Base-by-base conservation (phyloP, 2,888 invertebrate species). In the Electrophaes corylata region DNA sequence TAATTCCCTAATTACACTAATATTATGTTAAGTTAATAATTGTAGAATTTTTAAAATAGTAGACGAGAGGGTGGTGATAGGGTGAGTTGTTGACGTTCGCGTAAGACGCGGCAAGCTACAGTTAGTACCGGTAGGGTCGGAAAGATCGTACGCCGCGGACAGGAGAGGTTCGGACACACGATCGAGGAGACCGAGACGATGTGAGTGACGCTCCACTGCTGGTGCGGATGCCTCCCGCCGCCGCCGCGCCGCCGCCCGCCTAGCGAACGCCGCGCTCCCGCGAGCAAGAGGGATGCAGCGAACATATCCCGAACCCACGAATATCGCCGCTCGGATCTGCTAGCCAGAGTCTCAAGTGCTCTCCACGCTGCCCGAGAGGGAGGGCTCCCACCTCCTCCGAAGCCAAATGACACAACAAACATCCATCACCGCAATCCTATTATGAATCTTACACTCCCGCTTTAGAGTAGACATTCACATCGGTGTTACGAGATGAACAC, bases 261-360 rank as follows among this genome's bases (percentile, higher is more conserved):
- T 79, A 40, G 83, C 81, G 79, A 78, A 72, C 76, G 72, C 73
- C 76, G 80, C 81, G 73, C 76, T 68, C 72, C 75, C 76, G 79
- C 71, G 88, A 84, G 88, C 83, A 87, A 90, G 75, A 88, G 88
- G 89, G 90, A 90, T 90, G 90, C 89, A 87, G 86, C 81, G 82
- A 87, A 69, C 68, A 70, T 76, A 67, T 71, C 76, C 79, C 76
- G 71, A 75, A 73, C 77, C 75, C 77, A 86, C 90, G 78, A 91
- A 90, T 85, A 85, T 88, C 88, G 80, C 78, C 88, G 79, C 79
- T 91, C 83, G 78, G 87, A 81, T 83, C 86, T 79, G 74, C 79
- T 75, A 78, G 75, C 75, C 82, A 90, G 84, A 89, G 89, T 89
- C 84, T 85, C 86, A 83, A 88, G 86, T 89, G 77, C 86, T 81